These are phyloP conservation scores for Pristionchus fissidentatus DNA, from an alignment of 2,888 invertebrate species.

Conservation along the genomic window DNA sequence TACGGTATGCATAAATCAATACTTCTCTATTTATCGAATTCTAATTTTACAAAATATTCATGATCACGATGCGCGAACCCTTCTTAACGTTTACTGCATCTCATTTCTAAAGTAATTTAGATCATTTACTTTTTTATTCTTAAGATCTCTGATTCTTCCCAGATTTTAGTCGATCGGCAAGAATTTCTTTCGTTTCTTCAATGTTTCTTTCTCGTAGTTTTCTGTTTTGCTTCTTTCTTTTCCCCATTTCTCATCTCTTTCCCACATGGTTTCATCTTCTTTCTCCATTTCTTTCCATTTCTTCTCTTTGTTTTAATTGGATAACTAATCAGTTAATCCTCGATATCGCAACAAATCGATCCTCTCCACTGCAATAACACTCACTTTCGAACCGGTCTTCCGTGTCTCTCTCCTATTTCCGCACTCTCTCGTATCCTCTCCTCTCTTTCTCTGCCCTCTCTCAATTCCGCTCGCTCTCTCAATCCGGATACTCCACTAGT, in stretches of 20 bases:
- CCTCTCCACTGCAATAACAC: conserved; percentile 13
- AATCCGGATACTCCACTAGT: conserved; percentile 14
- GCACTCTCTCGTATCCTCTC: conserved; percentile 14
- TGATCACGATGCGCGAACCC: neutral
- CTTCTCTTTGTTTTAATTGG: neutral
- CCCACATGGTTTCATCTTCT: neutral
- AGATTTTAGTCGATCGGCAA: neutral
- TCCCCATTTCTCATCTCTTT: neutral
- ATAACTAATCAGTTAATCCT: conserved; percentile 35
- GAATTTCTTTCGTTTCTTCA: neutral
- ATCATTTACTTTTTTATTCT: too few relatives aligned
- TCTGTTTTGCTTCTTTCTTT: neutral
- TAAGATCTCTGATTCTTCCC: neutral
- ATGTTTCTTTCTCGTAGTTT: neutral
- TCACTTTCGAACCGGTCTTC: conserved; percentile 40
- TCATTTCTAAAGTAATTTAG: too few relatives aligned
- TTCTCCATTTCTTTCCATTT: neutral
- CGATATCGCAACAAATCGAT: neutral
- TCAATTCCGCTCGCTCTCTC: neutral
- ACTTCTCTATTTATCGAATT: neutral
- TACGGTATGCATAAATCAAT: neutral
- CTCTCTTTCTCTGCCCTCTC: conserved; percentile 27
- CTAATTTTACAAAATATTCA: too few relatives aligned
- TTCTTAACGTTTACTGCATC: too few relatives aligned
- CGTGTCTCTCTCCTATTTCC: neutral